phyloP scores from a whole-genome alignment of 2,113 vertebrate species.

The Rynchops niger region DNA sequence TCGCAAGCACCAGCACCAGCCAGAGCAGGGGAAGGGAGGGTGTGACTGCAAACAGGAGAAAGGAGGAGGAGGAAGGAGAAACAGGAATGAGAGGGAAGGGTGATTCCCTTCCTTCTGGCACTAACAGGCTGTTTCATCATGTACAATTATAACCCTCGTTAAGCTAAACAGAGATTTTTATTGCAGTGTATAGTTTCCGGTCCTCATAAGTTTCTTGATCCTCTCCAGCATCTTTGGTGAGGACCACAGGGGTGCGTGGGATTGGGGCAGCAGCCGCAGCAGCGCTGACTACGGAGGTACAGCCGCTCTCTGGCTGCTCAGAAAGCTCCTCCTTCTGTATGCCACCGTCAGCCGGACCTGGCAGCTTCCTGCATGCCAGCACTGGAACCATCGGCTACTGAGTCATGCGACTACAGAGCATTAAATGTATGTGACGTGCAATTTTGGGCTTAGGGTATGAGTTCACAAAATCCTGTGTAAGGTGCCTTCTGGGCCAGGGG shows the following conservation, averaged over 20 bases:
- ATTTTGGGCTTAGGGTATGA: not conserved
- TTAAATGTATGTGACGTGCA: not conserved
- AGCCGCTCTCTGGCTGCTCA: not conserved
- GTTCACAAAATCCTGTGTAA: not conserved
- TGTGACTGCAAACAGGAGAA: not conserved
- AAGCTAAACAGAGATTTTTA: not conserved
- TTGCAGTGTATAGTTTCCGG: not conserved
- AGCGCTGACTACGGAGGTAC: not conserved
- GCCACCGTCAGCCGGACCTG: rapidly evolving
- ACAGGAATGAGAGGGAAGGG: not conserved
- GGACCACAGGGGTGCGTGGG: not conserved
- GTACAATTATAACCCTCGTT: not conserved
- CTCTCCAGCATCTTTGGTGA: not conserved
- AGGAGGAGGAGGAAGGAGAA: not conserved
- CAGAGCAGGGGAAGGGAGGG: not conserved
- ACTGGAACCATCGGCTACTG: not conserved
- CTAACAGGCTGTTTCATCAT: not conserved
- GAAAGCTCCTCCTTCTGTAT: not conserved
- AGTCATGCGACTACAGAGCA: not conserved
- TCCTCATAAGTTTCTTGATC: not conserved
- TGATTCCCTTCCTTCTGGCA: not conserved
- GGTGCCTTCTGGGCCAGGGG: not conserved
- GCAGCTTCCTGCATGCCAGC: not conserved
- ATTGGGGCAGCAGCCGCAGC: not conserved
- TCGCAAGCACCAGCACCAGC: not conserved